Conservation (phyloP, 1,140 invertebrate genomes). For the Mizuhopecten yessoensis region DNA sequence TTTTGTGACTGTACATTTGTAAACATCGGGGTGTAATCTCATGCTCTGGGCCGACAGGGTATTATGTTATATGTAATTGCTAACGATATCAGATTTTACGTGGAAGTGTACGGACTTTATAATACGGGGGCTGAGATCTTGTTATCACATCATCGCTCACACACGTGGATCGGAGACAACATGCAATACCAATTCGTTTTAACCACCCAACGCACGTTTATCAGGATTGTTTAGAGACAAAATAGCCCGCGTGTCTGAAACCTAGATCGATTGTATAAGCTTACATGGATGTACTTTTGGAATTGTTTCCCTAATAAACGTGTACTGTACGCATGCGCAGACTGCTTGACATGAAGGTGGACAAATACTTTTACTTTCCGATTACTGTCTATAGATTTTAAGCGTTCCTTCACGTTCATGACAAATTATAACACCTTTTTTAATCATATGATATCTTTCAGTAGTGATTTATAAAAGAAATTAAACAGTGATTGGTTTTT, state of each 20-base stretch:
- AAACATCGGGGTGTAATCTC: neutral
- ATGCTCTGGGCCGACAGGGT: neutral
- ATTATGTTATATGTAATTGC: neutral
- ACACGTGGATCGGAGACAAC: neutral
- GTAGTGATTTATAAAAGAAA: too few relatives aligned
- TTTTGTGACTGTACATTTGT: conserved; percentile 8
- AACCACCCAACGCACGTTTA: neutral
- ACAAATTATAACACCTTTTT: too few relatives aligned
- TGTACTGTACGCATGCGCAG: too few relatives aligned
- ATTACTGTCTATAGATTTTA: too few relatives aligned
- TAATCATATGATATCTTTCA: too few relatives aligned
- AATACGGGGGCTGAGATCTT: neutral
- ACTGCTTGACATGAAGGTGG: too few relatives aligned
- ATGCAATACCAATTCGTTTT: conserved; percentile 34
- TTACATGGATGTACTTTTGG: neutral
- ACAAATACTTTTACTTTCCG: too few relatives aligned
- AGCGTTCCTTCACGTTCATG: too few relatives aligned
- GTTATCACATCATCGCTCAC: neutral
- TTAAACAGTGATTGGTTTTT: too few relatives aligned
- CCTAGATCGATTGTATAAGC: neutral
- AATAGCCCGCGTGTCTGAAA: neutral
- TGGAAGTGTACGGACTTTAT: neutral
- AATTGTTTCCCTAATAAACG: too few relatives aligned
- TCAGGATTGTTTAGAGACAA: conserved; percentile 19
- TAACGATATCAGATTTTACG: neutral